phyloP scores from a whole-genome alignment of 2,113 vertebrate genomes.

The Pitta sordida region DNA sequence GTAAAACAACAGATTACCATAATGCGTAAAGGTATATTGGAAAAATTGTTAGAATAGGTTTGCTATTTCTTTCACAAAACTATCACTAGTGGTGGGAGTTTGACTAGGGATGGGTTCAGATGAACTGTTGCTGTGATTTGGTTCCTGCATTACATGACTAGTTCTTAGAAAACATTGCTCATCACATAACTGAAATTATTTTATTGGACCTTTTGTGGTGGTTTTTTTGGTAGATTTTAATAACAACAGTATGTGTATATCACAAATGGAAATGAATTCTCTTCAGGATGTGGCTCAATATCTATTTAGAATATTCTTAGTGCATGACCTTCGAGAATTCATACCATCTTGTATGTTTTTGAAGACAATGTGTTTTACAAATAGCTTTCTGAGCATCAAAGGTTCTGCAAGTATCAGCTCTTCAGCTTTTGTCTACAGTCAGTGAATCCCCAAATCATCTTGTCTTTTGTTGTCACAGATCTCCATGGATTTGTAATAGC shows the following conservation, averaged over 20 bases:
- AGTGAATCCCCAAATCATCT: not conserved
- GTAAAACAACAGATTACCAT: not conserved
- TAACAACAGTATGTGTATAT: not conserved
- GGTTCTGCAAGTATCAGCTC: not conserved
- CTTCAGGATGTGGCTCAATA: not conserved
- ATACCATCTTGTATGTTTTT: not conserved
- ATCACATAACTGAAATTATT: not conserved
- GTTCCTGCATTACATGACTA: not conserved
- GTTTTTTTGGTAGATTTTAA: not conserved
- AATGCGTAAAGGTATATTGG: not conserved
- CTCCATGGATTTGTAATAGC: not conserved
- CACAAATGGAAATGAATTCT: not conserved
- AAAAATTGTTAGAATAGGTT: not conserved
- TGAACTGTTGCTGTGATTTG: not conserved
- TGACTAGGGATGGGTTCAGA: not conserved
- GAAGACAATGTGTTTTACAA: not conserved
- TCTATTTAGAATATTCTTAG: not conserved
- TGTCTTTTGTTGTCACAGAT: not conserved
- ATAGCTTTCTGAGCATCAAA: not conserved
- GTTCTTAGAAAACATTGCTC: not conserved
- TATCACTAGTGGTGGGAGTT: not conserved
- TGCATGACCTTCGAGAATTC: not conserved
- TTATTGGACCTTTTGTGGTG: not conserved
- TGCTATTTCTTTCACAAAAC: not conserved
- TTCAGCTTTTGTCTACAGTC: not conserved